Evolutionary conservation across 2,888 invertebrate species (phyloP), one percentile per base, ranked within the genome.

Genomic region (Ophraella communa): DNA sequence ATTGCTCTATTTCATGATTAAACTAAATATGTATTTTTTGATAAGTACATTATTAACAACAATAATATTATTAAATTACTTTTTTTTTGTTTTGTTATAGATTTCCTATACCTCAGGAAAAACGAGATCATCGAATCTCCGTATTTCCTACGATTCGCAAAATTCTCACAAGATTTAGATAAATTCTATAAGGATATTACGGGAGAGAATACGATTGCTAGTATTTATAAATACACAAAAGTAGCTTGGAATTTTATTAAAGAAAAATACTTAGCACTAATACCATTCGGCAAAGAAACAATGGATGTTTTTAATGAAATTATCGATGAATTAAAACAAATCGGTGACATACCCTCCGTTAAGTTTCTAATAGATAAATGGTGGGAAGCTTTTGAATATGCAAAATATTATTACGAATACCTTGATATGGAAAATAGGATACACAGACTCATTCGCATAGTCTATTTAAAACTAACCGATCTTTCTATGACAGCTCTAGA

Each of bases 111-210:
- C 73, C 89, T 91, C 63, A 87, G 92, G 2, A 90, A 90, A 52
- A 91, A 89, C 66, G 93, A 94, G 77, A 81, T 95, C 66, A 89
- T 93, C 1, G 90, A 89, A 55, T 92, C 92, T 0, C 91, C 92
- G 0, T 94, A 93, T 74, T 94, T 93, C 77, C 90, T 89, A 71
- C 90, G 91, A 73, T 89, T 94, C 10, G 87, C 91, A 1, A 90
- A 91, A 64, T 89, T 94, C 72, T 91, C 92, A 0, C 91, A 91
- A 72, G 93, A 94, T 77, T 83, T 94, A 68, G 94, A 94, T 76
- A 87, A 86, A 61, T 85, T 94, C 53, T 94, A 93, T 79, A 88
- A 89, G 61, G 94, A 94, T 74, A 85, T 94, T 5, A 87, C 88
- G 54, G 87, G 88, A 62, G 91, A 94, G 77, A 93, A 93, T 74